These are phyloP conservation scores for Hapalemur alaotrensis DNA, from an alignment of 2,797 vertebrate genomes.

Conservation along the genomic window DNA sequence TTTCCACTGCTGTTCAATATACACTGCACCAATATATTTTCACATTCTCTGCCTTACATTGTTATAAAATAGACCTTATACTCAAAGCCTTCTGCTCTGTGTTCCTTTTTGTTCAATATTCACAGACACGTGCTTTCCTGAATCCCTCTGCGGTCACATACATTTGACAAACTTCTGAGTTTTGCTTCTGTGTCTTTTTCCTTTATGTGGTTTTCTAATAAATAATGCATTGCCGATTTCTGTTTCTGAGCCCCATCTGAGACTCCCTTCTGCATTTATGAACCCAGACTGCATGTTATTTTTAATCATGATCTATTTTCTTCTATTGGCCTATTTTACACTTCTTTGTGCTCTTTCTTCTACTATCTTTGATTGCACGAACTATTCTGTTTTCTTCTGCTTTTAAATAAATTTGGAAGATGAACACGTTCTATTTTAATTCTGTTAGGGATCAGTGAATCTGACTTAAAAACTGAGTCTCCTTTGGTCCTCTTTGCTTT, in stretches of 20 bases:
- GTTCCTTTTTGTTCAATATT: neutral
- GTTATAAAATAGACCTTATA: neutral
- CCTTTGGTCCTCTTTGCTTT: neutral
- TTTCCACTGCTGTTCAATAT: neutral
- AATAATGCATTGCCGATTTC: neutral
- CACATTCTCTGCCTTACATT: neutral
- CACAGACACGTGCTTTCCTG: neutral
- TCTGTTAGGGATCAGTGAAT: neutral
- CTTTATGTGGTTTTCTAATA: neutral
- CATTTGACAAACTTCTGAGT: neutral
- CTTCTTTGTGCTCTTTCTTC: neutral
- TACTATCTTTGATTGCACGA: neutral
- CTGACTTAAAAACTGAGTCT: neutral
- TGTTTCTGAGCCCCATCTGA: neutral
- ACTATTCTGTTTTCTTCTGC: neutral
- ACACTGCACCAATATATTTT: neutral
- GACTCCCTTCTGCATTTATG: neutral
- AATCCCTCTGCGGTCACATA: neutral
- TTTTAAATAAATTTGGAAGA: neutral
- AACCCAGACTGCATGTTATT: neutral
- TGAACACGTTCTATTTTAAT: neutral
- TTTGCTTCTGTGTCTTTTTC: neutral
- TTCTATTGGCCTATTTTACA: neutral
- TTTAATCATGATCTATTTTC: neutral
- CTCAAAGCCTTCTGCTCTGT: neutral